Conservation (phyloP, 2,888 invertebrate genomes). For the Tenthredo notha region DNA sequence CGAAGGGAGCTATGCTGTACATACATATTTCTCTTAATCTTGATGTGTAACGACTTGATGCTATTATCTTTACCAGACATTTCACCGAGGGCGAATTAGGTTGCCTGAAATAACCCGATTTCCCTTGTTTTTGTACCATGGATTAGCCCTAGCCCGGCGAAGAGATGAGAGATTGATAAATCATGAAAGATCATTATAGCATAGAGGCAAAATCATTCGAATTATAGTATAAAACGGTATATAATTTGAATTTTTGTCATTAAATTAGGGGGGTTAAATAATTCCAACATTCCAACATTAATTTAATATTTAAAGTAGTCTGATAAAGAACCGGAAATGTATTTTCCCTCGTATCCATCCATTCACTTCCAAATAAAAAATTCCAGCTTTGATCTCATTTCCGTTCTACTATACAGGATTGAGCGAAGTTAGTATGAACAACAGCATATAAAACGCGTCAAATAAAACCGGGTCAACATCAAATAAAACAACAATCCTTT, state of each 20-base stretch:
- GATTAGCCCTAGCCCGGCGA: not conserved
- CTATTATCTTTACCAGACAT: slow-evolving; percentile 14
- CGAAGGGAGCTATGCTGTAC: not conserved
- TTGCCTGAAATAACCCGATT: slow-evolving; percentile 27
- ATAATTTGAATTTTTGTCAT: not conserved
- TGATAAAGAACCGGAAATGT: not conserved
- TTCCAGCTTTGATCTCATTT: slow-evolving; percentile 1
- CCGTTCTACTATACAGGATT: not conserved
- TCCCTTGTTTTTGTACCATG: slow-evolving; percentile 7
- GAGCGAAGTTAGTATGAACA: not conserved
- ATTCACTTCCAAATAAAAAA: slow-evolving; percentile 1
- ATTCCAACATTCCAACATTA: not conserved
- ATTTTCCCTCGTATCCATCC: not conserved
- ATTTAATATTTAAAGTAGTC: not conserved
- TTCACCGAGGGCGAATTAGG: not conserved
- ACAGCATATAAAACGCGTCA: slow-evolving; percentile 12
- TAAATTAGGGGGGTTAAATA: too few species aligned
- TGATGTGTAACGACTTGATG: slow-evolving; percentile 18
- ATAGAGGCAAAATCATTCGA: not conserved
- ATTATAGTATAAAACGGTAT: not conserved
- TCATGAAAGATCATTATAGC: not conserved
- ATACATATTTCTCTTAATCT: slow-evolving; percentile 26
- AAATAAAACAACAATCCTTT: slow-evolving; percentile 39
- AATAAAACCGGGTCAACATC: slow-evolving; percentile 36
- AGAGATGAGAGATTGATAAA: not conserved